phyloP scores from a whole-genome alignment of 37 sponge, comb jelly and placozoan species.

The Ianthella basta region DNA sequence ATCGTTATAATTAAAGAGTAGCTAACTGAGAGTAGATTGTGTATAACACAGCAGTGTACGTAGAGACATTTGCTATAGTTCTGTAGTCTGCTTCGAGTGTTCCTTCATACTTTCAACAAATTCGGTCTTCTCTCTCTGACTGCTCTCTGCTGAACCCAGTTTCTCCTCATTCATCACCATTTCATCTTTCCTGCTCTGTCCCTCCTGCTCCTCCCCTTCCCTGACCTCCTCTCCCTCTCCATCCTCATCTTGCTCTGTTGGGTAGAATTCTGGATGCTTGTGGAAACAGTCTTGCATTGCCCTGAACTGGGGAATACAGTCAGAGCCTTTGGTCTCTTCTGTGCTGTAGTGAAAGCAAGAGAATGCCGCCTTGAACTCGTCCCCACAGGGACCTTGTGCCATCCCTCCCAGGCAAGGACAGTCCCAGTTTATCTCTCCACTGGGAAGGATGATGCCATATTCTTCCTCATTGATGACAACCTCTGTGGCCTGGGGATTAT shows the following conservation, averaged over 20 bases:
- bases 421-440: conserved; percentile 95
- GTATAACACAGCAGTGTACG: too few species aligned
- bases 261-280: conserved; percentile 70
- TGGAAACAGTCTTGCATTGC: conserved; percentile 80
- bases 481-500: conserved; percentile 50
- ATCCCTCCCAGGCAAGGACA: conserved; percentile 94
- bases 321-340: conserved; percentile 79
- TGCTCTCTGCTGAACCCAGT: background rate
- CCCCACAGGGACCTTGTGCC: conserved; percentile 83
- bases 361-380: conserved; percentile 85
- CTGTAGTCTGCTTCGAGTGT: too few species aligned
- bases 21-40: too few species aligned
- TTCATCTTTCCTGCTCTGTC: background rate
- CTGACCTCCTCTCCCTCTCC: background rate
- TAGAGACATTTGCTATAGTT: too few species aligned
- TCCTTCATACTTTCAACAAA: too few species aligned
- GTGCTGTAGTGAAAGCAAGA: conserved; percentile 84
- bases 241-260: conserved; percentile 2
- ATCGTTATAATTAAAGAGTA: too few species aligned
- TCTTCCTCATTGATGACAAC: conserved; percentile 56
- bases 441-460: conserved; percentile 80
- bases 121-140: background rate
- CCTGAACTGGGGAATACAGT: conserved; percentile 80
- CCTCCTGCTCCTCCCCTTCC: background rate
- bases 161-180: too few species aligned